Base-by-base conservation (phyloP, 92 coral and sea anemone species). In the Palythoa caribaeorum region DNA sequence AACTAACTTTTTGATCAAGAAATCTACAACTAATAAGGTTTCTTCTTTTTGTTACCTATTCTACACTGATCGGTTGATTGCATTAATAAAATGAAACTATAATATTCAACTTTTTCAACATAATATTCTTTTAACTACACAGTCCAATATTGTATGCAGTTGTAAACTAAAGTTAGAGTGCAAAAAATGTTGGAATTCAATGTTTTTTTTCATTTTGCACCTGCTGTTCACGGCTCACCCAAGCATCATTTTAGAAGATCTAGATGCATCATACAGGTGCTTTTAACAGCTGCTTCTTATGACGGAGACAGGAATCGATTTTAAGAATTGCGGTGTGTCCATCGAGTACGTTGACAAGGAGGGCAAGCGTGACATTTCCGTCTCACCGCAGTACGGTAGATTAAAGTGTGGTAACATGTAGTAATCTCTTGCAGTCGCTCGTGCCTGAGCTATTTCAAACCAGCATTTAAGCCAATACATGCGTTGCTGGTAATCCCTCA, bases 261-360 rank as follows among this genome's bases (percentile, higher is more conserved):
- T 20, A 76, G 9, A 52, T 9, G 10, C 53, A 16, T 9, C 21
- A 9, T 1, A n/a, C 39, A 50, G 2, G 62, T 51, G 12, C 1
- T 1, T 37, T 71, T 52, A 77, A 35, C 47, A 52, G 47, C 83
- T 77, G 83, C 75, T 81, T 28, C 73, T 47, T 19, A 81, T 81
- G 15, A 81, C 86, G 3, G 86, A 81, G 44, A 81, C 86, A 81
- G 86, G 86, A 47, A 81, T 81, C 0, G 86, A 81, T 40, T 81
- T 81, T 1, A 62, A 8, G 28, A 60, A 15, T 40, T 60, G 36
- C 14, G 10, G n/a, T 14, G 2, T 20, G 47, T 66, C 75, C 59
- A 6, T 7, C 2, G 44, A 9, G 59, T 28, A 47, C 38, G 86
- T n/a, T 71, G 17, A 63, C 6, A 47, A 47, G 15, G 76, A 15